Evolutionary conservation across 2,113 vertebrate species (phyloP).

Genomic region (Urocynchramus pylzowi): DNA sequence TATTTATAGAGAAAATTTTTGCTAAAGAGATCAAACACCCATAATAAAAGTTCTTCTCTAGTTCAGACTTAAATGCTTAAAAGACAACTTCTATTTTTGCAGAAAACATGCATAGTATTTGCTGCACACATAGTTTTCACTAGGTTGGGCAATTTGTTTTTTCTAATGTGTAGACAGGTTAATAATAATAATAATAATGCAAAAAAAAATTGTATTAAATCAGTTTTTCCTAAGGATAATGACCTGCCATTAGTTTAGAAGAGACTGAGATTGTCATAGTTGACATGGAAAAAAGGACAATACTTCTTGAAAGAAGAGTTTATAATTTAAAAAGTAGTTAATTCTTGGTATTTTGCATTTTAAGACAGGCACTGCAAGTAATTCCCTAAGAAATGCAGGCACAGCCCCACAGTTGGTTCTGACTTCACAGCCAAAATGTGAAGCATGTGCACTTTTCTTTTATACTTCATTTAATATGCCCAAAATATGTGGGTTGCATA

Average conservation of each 20-base stretch:
- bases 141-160: not conserved
- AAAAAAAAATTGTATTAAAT: not conserved
- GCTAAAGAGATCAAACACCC: not conserved
- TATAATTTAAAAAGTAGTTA: not conserved
- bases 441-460: slow-evolving; percentile 46
- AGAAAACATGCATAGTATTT: not conserved
- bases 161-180: not conserved
- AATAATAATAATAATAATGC: not conserved
- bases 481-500: slow-evolving; percentile 38
- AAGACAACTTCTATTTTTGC: not conserved
- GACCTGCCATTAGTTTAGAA: not conserved
- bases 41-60: not conserved
- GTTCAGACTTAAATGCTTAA: not conserved
- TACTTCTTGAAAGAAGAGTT: not conserved
- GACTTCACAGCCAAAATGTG: not conserved
- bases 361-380: not conserved
- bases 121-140: not conserved
- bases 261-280: not conserved
- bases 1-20: not conserved
- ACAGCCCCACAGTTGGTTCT: slow-evolving; percentile 23
- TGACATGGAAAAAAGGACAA: not conserved
- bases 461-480: slow-evolving; percentile 25
- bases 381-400: not conserved
- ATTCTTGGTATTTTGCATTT: not conserved
- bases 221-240: not conserved